These are phyloP conservation scores for Lagopus muta DNA, from an alignment of 2,113 vertebrate species.

Conservation along the genomic window DNA sequence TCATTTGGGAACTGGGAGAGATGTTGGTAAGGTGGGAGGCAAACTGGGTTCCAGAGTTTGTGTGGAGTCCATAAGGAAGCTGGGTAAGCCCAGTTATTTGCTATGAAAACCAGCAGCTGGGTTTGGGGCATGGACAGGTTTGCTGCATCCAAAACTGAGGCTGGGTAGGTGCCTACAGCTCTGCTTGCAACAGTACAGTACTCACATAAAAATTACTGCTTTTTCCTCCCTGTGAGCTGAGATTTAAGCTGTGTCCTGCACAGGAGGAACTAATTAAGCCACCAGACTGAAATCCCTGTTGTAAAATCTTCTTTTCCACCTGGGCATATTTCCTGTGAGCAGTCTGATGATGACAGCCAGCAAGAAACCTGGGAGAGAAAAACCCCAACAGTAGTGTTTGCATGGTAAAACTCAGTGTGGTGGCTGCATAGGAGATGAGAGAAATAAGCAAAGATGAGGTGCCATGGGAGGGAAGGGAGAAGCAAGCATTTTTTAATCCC, in stretches of 20 bases:
- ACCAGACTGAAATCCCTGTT: background rate
- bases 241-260: background rate
- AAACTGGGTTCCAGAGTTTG: background rate
- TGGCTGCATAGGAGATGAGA: background rate
- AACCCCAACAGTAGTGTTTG: background rate
- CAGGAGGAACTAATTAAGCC: background rate
- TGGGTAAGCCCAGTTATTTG: background rate
- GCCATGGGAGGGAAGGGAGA: conserved; percentile 21
- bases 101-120: background rate
- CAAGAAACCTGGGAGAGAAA: background rate
- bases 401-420: background rate
- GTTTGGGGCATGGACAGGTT: fast-evolving
- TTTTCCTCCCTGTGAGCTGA: background rate
- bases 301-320: background rate
- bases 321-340: background rate
- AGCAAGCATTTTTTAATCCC: background rate
- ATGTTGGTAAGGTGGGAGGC: background rate
- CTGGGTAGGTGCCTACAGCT: background rate
- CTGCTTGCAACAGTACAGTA: background rate
- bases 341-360: background rate
- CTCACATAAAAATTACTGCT: fast-evolving
- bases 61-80: background rate
- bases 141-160: fast-evolving
- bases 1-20: background rate
- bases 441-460: conserved; percentile 27